Evolutionary conservation across 2,113 vertebrate genomes (phyloP).

Genomic region (Channa maculata): DNA sequence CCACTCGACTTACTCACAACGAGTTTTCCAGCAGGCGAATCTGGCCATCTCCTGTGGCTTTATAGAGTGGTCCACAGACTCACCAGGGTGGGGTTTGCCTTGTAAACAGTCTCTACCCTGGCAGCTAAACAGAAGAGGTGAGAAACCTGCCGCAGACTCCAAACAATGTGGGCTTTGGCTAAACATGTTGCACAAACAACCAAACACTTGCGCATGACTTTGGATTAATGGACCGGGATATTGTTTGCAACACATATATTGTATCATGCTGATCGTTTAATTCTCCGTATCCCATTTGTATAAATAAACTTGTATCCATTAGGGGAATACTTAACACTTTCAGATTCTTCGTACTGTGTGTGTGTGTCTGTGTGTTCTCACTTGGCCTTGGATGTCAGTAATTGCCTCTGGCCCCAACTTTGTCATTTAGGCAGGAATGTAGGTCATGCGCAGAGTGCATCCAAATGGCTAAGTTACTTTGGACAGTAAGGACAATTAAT

Average conservation of each 20-base stretch:
- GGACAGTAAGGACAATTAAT: conserved; percentile 54
- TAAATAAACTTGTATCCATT: neutral
- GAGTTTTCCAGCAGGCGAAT: conserved; percentile 60
- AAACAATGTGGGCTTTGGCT: conserved; percentile 27
- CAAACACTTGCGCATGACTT: conserved; percentile 28
- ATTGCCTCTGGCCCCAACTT: conserved; percentile 53
- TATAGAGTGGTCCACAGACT: conserved; percentile 45
- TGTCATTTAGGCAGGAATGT: conserved; percentile 70
- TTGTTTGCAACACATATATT: conserved; percentile 30
- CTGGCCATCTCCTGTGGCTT: conserved; percentile 53
- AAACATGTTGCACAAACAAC: conserved; percentile 13
- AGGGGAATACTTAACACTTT: neutral
- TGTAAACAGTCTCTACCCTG: conserved; percentile 65
- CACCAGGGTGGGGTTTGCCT: conserved; percentile 51
- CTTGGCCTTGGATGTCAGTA: conserved; percentile 35
- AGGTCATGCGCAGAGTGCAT: conserved; percentile 75
- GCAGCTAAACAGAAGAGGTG: conserved; percentile 28
- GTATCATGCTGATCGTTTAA: neutral
- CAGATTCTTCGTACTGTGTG: neutral
- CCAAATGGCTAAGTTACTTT: conserved; percentile 59
- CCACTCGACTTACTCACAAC: conserved; percentile 64
- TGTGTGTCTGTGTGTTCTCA: conserved; percentile 21
- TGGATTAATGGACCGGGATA: conserved; percentile 37
- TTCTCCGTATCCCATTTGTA: neutral
- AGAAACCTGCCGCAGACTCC: conserved; percentile 24